Percentiles rank a stretch among this genome's conserved stretches.
Conservation (phyloP, 2,888 invertebrate genomes). For the Poecilus cupreus region DNA sequence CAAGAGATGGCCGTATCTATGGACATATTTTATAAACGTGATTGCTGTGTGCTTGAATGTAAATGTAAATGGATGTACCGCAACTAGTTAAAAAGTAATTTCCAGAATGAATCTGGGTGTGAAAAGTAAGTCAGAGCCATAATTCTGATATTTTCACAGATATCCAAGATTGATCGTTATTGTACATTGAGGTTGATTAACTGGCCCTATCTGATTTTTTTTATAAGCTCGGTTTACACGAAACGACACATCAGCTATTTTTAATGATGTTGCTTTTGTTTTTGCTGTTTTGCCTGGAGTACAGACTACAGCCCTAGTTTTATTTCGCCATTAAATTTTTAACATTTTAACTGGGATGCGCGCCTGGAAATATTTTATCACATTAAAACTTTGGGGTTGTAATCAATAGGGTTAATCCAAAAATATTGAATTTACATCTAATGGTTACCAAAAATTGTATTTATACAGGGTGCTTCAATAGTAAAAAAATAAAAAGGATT, state of each 20-base stretch:
- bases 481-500: too few relatives aligned
- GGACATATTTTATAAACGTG: constrained; percentile 4
- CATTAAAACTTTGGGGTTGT: not conserved
- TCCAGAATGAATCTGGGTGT: constrained; percentile 37
- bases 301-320: not conserved
- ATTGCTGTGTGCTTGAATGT: not conserved
- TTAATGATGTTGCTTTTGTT: constrained; percentile 36
- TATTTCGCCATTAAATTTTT: not conserved
- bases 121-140: constrained; percentile 31
- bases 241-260: constrained; percentile 39
- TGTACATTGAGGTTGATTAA: constrained; percentile 36
- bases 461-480: too few relatives aligned
- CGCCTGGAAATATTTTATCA: constrained; percentile 5
- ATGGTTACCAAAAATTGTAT: too few relatives aligned
- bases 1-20: too few relatives aligned
- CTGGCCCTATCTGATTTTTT: constrained; percentile 41
- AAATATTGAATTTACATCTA: too few relatives aligned
- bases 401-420: too few relatives aligned
- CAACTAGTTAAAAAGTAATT: constrained; percentile 23
- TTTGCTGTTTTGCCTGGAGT: constrained; percentile 20
- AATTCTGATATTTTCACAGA: constrained; percentile 41
- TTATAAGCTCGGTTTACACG: constrained; percentile 35
- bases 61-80: too few relatives aligned
- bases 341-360: constrained; percentile 1
- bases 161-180: constrained; percentile 43